Conservation (phyloP, 1,140 invertebrate genomes). For the Campoletis sonorensis region DNA sequence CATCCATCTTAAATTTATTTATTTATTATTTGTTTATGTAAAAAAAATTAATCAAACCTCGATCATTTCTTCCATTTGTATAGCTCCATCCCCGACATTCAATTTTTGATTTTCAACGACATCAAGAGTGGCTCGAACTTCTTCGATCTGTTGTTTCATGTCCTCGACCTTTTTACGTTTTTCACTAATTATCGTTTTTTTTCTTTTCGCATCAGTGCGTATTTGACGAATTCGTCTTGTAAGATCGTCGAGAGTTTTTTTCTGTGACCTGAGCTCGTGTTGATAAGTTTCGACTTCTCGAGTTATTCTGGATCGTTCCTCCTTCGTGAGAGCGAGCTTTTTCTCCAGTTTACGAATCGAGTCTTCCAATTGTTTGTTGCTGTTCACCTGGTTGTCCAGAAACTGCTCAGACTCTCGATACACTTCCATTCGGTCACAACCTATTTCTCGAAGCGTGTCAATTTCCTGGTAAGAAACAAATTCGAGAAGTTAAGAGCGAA, state of each 20-base stretch:
- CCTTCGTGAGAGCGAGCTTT: slow-evolving; percentile 52
- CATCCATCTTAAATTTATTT: slow-evolving; percentile 16
- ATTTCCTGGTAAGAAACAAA: slow-evolving; percentile 62
- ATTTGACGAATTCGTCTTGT: slow-evolving; percentile 57
- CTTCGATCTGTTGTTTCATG: slow-evolving; percentile 56
- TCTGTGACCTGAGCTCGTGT: slow-evolving; percentile 52
- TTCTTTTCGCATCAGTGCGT: slow-evolving; percentile 60
- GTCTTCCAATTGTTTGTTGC: slow-evolving; percentile 66
- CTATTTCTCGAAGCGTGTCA: slow-evolving; percentile 60
- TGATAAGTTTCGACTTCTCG: slow-evolving; percentile 57
- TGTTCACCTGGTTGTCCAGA: slow-evolving; percentile 60
- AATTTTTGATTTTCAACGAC: slow-evolving; percentile 63
- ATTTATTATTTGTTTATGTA: slow-evolving; percentile 25
- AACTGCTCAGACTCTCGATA: slow-evolving; percentile 67
- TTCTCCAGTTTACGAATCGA: slow-evolving; percentile 62
- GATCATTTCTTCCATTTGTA: slow-evolving; percentile 71
- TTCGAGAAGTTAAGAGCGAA: no score
- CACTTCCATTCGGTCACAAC: slow-evolving; percentile 57
- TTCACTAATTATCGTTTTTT: slow-evolving; percentile 57
- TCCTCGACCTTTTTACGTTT: slow-evolving; percentile 64
- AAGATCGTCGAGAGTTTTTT: slow-evolving; percentile 61
- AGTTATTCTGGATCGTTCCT: slow-evolving; percentile 57
- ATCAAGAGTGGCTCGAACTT: slow-evolving; percentile 64
- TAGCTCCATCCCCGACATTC: slow-evolving; percentile 66
- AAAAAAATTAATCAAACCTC: slow-evolving; percentile 63